phyloP scores from a whole-genome alignment of 2,888 invertebrate genomes.

The Parapristionchus giblindavisi region DNA sequence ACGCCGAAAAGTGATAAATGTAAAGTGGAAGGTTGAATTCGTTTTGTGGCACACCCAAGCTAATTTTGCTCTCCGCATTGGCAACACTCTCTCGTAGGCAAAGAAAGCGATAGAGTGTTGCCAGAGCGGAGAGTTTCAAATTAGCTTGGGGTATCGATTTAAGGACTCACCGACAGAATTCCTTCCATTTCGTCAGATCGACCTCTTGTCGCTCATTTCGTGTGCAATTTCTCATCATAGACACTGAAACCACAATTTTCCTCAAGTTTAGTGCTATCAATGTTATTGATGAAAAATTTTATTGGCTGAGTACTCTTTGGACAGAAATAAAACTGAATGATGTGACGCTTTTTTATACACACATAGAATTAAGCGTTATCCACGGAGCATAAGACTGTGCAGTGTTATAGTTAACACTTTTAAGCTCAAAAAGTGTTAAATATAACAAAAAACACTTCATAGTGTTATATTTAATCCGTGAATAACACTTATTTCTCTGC shows the following conservation, averaged over 20 bases:
- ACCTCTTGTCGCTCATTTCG: slow-evolving; percentile 34
- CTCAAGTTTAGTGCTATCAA: not conserved
- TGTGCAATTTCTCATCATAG: slow-evolving; percentile 36
- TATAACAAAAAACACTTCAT: not conserved
- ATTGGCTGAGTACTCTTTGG: too few relatives aligned
- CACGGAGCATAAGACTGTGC: too few relatives aligned
- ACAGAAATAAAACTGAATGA: not conserved
- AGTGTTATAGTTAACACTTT: too few relatives aligned
- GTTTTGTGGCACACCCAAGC: too few relatives aligned
- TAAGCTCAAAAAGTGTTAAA: not conserved
- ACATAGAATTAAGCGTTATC: too few relatives aligned
- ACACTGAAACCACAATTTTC: not conserved
- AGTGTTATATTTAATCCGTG: not conserved
- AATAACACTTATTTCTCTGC: not conserved
- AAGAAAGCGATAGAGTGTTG: too few relatives aligned
- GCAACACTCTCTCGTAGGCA: too few relatives aligned
- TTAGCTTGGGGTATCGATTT: not conserved
- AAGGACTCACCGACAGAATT: slow-evolving; percentile 36
- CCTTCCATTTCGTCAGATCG: not conserved
- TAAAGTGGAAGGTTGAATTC: too few relatives aligned
- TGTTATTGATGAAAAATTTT: not conserved
- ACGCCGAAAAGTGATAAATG: too few relatives aligned
- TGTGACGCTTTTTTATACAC: too few relatives aligned
- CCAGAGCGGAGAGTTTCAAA: too few relatives aligned
- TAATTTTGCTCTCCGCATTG: too few relatives aligned